phyloP scores from a whole-genome alignment of 2,797 vertebrate species.

The Prionace glauca region DNA sequence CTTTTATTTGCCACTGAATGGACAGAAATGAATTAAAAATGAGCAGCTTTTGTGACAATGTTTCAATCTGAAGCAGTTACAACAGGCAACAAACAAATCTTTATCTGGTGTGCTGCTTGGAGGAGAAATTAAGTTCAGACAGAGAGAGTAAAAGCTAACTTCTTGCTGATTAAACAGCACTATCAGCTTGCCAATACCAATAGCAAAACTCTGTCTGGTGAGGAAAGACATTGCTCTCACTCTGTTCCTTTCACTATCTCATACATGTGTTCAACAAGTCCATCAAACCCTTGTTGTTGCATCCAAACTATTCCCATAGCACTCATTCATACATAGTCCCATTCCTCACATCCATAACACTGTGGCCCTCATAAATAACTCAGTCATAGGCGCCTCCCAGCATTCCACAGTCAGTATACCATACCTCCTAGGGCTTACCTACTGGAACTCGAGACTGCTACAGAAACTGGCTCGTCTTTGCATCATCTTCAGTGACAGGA shows the following conservation, averaged over 20 bases:
- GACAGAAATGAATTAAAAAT: not conserved
- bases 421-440: not conserved
- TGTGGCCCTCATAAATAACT: constrained; percentile 15
- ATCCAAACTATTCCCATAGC: constrained; percentile 24
- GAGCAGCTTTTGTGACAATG: not conserved
- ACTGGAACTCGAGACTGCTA: not conserved
- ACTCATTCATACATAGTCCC: constrained; percentile 20
- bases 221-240: not conserved
- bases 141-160: not conserved
- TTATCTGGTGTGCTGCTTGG: not conserved
- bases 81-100: not conserved
- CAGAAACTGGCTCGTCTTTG: not conserved
- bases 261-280: constrained; percentile 32
- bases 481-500: constrained; percentile 32
- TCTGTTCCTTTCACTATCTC: constrained; percentile 24
- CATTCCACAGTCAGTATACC: not conserved
- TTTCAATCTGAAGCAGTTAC: not conserved
- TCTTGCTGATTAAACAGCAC: constrained; percentile 9
- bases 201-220: not conserved
- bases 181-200: not conserved
- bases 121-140: not conserved
- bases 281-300: constrained; percentile 2
- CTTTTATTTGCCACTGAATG: not conserved
- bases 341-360: not conserved
- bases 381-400: constrained; percentile 13